These are phyloP conservation scores for Orchestia grillus DNA, from an alignment of 1,140 invertebrate species.

Conservation along the genomic window DNA sequence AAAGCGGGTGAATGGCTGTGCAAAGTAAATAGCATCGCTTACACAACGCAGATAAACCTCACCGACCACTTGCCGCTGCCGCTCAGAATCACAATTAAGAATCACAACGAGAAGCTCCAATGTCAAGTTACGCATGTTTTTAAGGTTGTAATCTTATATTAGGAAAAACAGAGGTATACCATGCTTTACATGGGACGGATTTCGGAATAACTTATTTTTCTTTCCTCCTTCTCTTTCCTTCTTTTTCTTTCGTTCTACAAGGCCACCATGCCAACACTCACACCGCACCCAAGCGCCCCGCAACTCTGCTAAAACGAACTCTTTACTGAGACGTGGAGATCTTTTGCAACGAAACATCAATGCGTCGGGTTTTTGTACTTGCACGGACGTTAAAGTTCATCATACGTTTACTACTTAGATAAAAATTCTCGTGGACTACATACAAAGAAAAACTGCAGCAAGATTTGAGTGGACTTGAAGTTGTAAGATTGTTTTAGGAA, in stretches of 20 bases:
- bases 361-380: background rate
- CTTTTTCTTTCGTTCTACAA: too few species aligned
- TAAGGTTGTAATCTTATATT: too few species aligned
- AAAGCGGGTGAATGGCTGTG: background rate
- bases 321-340: background rate
- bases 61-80: background rate
- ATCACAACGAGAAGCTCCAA: too few species aligned
- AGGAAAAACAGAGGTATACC: too few species aligned
- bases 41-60: background rate
- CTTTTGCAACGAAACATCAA: background rate
- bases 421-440: background rate
- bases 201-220: too few species aligned
- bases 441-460: background rate
- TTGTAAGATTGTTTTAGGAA: background rate
- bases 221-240: too few species aligned
- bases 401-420: background rate
- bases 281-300: too few species aligned
- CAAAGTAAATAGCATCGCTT: background rate
- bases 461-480: background rate
- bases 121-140: too few species aligned
- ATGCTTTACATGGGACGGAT: too few species aligned
- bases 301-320: too few species aligned
- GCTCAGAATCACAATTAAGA: too few species aligned
- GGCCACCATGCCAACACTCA: too few species aligned
- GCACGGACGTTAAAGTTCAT: background rate